Base-by-base conservation (phyloP, 2,888 invertebrate genomes). In the Barypeithes pellucidus region DNA sequence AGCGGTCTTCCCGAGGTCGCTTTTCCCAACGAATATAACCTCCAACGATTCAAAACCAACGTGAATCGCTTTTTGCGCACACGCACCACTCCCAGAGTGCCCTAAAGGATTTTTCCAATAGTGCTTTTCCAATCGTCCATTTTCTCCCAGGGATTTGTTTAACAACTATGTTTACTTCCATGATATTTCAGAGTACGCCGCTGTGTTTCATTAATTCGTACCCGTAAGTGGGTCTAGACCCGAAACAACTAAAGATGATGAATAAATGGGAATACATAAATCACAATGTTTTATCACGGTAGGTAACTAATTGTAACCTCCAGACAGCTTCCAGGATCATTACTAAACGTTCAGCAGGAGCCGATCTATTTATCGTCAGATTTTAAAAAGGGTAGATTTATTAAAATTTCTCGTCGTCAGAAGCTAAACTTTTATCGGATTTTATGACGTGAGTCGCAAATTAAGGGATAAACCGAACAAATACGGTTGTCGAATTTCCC, bases 251-350 rank as follows among this genome's bases (percentile, higher is more conserved):
- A 22, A 22, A 50, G 50, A 50, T 20, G 22, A 50, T 50, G 22
- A 50, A 50, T 50, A 50, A 50, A 50, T 22, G 22, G 2, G 3
- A 50, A 50, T 9, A 9, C 50, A 50, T 50, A 50, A 50, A 50
- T 50, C 50, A 50, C 20, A 11, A 22, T 22, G 50, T 50, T 12
- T 50, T 50, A 22, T 12, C 22, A 50, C 22, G 2, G 22, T 11
- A 50, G 20, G 50, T 50, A 22, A 47, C 47, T 47, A 22, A 50
- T 50, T 50, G 11, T 11, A 50, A 50, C 50, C 11, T 47, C 18
- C 8, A 3, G 50, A 50, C 50, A 22, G 22, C 22, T 12, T 1
- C 1, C 50, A 22, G 20, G 1, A 50, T 20, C 12, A 50, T 50
- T 20, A 50, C 9, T 22, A 50, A 20, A 50, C 22, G 20, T 50